phyloP scores from a whole-genome alignment of 1,140 invertebrate genomes.

The Palaemon carinicauda region DNA sequence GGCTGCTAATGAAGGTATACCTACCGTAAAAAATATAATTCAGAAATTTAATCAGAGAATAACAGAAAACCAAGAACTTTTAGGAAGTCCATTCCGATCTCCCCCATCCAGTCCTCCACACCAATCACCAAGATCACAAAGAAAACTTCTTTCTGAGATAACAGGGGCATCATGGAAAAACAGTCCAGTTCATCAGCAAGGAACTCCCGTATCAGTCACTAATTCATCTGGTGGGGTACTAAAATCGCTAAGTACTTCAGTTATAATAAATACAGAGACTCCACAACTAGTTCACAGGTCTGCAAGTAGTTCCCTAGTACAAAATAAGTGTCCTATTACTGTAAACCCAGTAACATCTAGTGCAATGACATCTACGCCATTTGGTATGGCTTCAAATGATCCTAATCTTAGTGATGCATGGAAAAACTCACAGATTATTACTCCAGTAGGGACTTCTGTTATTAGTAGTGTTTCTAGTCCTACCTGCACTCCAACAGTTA shows the following conservation, averaged over 20 bases:
- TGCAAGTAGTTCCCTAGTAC: conserved; percentile 36
- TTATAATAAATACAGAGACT: conserved; percentile 12
- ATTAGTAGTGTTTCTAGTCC: conserved; percentile 11
- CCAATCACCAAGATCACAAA: conserved; percentile 45
- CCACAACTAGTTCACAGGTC: conserved; percentile 25
- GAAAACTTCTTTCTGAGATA: conserved; percentile 23
- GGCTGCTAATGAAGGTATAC: conserved; percentile 43
- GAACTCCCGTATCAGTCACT: not conserved
- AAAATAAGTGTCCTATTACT: not conserved
- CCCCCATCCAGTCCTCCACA: conserved; percentile 32
- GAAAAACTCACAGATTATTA: not conserved
- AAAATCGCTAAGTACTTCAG: conserved; percentile 34
- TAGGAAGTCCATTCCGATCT: conserved; percentile 38
- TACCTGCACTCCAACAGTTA: not conserved
- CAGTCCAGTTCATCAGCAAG: not conserved
- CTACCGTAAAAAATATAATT: conserved; percentile 39
- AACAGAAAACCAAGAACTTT: conserved; percentile 46
- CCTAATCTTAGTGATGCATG: conserved; percentile 3
- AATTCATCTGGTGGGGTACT: conserved; percentile 19
- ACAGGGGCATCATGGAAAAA: not conserved
- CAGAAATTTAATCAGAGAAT: conserved; percentile 47
- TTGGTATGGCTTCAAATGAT: not conserved
- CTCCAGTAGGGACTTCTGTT: conserved; percentile 6
- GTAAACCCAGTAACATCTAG: not conserved
- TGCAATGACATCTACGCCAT: not conserved